Base-by-base conservation (phyloP, 2,888 invertebrate species). In the Psococerastis gibbosa region DNA sequence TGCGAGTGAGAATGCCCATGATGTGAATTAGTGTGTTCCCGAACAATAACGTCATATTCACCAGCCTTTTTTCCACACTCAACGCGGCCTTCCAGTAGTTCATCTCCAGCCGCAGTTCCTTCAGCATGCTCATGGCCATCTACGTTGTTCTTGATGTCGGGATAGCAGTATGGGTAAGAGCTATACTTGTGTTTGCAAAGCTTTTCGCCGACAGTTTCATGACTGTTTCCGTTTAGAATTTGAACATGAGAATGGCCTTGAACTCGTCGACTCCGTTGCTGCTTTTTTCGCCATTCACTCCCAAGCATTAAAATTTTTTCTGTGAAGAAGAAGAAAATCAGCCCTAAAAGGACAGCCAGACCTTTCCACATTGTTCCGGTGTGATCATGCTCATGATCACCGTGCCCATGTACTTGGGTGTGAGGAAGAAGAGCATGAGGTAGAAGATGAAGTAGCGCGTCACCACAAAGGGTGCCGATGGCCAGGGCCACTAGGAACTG, bases 401-500 rank as follows among this genome's bases (percentile, higher is more conserved):
- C 32, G 18, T 34, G 32, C 15, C 32, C 43, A 17, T 34, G 16
- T n/a, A n/a, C n/a, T 38, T 2, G n/a, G 38, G 18, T 11, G 17
- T 17, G 43, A 35, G 32, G 43, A 32, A 43, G 18, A 31, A 43
- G 18, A 16, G 17, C 18, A 57, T 89, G 88, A 16, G 94, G 94
- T 59, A 94, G 67, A 22, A 94, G 70, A 68, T 94, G 94, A 46
- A 94, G 64, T 35, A 94, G 64, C 1, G 92, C 92, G 63, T 94
- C 94, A 0, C 92, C 92, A 35, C 84, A 78, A 46, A 91, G 65
- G 0, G 89, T 87, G 0, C 91, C 94, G 23, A 94, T 83, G 13
- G 94, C 94, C 50, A 94, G 65, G 1, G 92, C 89, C 2, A 94
- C 88, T 48, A 94, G 67, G 61, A 89, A 91, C 61, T 92, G 91